These are phyloP conservation scores for Oryctes rhinoceros DNA, from an alignment of 1,140 invertebrate genomes.

Conservation along the genomic window DNA sequence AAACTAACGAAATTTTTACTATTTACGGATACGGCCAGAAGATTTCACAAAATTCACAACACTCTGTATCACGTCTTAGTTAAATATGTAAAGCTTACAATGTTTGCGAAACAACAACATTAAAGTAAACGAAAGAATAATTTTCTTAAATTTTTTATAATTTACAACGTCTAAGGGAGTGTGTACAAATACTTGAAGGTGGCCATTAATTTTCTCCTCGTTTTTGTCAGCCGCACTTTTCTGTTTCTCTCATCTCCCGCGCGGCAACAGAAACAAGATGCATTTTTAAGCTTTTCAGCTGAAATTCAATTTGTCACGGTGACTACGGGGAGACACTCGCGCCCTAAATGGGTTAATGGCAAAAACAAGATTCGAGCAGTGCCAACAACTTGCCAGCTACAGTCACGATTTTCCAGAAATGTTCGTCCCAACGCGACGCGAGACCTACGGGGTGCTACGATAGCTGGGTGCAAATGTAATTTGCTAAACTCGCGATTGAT, in stretches of 20 bases:
- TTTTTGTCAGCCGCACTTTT: slow-evolving; percentile 4
- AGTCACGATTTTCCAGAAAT: background rate
- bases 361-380: slow-evolving; percentile 22
- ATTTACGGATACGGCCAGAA: too few relatives aligned
- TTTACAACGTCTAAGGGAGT: background rate
- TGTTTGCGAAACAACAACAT: background rate
- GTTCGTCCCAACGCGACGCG: background rate
- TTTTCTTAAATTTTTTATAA: background rate
- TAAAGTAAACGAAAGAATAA: background rate
- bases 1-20: too few relatives aligned
- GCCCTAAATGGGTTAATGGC: slow-evolving; percentile 24
- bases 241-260: background rate
- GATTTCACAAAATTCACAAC: too few relatives aligned
- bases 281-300: slow-evolving; percentile 36
- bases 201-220: slow-evolving; percentile 17
- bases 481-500: too few relatives aligned
- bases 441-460: background rate
- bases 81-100: too few relatives aligned
- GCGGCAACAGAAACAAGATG: background rate
- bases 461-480: too few relatives aligned
- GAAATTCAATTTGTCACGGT: slow-evolving; percentile 32
- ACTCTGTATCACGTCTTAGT: too few relatives aligned
- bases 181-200: slow-evolving; percentile 8
- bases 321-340: slow-evolving; percentile 9
- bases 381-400: slow-evolving; percentile 20